These are phyloP conservation scores for Chrysaora quinquecirrha DNA, from an alignment of 30 jellyfish, hydroid and myxozoan species.

Conservation along the genomic window DNA sequence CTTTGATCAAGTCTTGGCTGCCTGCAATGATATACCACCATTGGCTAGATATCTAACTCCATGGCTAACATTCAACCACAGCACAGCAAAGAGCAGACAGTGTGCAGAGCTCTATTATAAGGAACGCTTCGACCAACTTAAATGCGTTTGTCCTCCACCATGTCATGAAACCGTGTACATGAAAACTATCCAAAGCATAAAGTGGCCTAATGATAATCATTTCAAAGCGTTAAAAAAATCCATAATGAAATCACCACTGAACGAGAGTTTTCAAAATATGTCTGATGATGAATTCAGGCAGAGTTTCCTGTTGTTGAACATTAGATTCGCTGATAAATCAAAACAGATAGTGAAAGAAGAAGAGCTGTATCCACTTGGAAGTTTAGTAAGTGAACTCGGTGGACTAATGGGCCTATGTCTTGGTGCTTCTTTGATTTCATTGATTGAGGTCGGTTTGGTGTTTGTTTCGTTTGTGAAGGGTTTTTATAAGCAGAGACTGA, in stretches of 20 bases:
- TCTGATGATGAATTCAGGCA: neutral
- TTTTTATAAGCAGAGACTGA: neutral
- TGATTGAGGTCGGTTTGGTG: slow-evolving; percentile 2
- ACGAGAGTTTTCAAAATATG: neutral
- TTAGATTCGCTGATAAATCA: neutral
- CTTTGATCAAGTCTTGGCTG: neutral
- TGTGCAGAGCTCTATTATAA: neutral
- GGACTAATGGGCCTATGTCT: slow-evolving; percentile 35
- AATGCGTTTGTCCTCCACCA: neutral
- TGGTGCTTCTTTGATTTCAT: slow-evolving; percentile 21
- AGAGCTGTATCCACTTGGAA: neutral
- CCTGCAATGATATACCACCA: neutral
- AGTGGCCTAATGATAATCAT: neutral
- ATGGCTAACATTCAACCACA: neutral
- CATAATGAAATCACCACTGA: neutral
- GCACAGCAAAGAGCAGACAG: neutral
- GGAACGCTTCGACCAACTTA: neutral
- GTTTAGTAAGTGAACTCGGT: slow-evolving; percentile 18
- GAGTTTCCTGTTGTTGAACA: neutral
- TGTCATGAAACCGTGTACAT: neutral
- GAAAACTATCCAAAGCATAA: neutral
- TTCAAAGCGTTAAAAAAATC: neutral
- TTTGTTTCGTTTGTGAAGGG: neutral
- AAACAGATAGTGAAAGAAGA: neutral
- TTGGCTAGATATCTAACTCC: neutral